These are phyloP conservation scores for Poecilobothrus nobilitatus DNA, from an alignment of 2,888 invertebrate genomes.

Conservation along the genomic window DNA sequence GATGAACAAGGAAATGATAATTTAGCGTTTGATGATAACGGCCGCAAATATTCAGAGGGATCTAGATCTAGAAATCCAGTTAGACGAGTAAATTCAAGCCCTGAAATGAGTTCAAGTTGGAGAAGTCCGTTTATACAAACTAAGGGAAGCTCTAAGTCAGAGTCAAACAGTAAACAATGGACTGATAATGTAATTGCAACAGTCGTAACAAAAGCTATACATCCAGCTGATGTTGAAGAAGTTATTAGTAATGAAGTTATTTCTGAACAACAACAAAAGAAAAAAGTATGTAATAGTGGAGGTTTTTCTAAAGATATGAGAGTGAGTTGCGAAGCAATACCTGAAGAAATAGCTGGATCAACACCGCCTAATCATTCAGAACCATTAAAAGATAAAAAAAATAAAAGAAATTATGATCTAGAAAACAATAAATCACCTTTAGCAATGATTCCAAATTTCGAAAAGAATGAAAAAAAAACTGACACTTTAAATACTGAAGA, in stretches of 20 bases:
- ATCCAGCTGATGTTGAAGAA: slow-evolving; percentile 21
- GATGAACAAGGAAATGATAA: slow-evolving; percentile 44
- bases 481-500: not conserved
- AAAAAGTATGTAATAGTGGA: slow-evolving; percentile 44
- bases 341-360: slow-evolving; percentile 74
- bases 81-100: slow-evolving; percentile 80
- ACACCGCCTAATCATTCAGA: slow-evolving; percentile 56
- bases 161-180: not conserved
- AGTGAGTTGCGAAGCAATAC: slow-evolving; percentile 83
- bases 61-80: slow-evolving; percentile 65
- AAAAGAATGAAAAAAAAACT: slow-evolving; percentile 2
- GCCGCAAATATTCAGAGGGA: slow-evolving; percentile 29
- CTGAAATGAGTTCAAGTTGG: slow-evolving; percentile 87
- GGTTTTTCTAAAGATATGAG: slow-evolving; percentile 66
- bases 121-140: slow-evolving; percentile 55
- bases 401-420: slow-evolving; percentile 19
- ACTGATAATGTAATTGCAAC: slow-evolving; percentile 5
- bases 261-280: slow-evolving; percentile 32
- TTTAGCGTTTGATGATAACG: slow-evolving; percentile 51
- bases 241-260: slow-evolving; percentile 25
- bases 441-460: not conserved
- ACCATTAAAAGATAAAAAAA: slow-evolving; percentile 31
- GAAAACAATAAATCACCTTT: slow-evolving; percentile 8
- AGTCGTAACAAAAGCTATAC: not conserved
- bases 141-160: slow-evolving; percentile 29